Percentiles rank a stretch among this genome's conserved stretches.
phyloP scores from a whole-genome alignment of 2,797 vertebrate species.

The Eremophila alpestris region DNA sequence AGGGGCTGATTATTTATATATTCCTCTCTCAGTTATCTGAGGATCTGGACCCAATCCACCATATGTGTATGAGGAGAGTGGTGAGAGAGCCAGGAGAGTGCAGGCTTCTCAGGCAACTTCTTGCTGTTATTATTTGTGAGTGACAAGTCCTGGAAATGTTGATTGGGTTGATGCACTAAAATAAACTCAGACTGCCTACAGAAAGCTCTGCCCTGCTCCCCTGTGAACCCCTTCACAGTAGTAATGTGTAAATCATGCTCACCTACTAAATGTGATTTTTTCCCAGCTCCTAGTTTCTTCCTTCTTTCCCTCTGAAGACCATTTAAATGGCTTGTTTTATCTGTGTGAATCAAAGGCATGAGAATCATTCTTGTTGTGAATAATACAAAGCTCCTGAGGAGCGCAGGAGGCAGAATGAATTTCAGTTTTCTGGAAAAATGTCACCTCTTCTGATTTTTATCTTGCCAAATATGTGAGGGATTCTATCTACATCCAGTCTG shows the following conservation, averaged over 20 bases:
- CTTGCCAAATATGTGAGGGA: accelerated
- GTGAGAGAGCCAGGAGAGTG: background rate
- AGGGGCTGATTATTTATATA: background rate
- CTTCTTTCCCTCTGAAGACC: background rate
- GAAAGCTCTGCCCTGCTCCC: background rate
- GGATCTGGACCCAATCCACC: background rate
- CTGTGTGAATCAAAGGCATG: background rate
- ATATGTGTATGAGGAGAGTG: background rate
- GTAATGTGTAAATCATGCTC: background rate
- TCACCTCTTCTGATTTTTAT: background rate
- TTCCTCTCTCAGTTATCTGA: background rate
- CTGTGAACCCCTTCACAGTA: background rate
- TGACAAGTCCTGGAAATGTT: background rate
- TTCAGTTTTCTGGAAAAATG: background rate
- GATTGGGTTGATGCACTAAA: background rate
- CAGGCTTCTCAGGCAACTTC: background rate
- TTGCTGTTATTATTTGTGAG: background rate
- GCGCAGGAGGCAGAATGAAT: background rate
- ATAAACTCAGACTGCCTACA: background rate
- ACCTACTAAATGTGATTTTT: background rate
- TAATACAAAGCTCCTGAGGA: background rate
- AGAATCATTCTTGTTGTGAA: background rate
- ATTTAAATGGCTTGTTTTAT: background rate
- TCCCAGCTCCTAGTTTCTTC: background rate
- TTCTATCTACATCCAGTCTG: background rate